Evolutionary conservation across 2,797 vertebrate species (phyloP).

Genomic region (Onychomys leucogaster): DNA sequence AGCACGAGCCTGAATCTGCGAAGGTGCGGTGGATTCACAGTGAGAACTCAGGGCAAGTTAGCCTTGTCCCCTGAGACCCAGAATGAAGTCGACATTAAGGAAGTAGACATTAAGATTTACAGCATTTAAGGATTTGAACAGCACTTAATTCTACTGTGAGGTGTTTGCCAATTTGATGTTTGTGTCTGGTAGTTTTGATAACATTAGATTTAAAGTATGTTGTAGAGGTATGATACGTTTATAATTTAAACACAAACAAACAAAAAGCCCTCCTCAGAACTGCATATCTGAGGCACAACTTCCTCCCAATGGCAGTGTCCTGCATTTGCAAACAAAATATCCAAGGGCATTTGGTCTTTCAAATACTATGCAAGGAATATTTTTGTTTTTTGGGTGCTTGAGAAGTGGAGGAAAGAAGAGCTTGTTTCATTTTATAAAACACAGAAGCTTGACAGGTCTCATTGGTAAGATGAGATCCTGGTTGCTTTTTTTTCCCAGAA

Average conservation of each 20-base stretch:
- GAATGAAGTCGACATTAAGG: background rate
- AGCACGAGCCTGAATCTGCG: background rate
- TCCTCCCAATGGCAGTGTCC: background rate
- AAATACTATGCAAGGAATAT: background rate
- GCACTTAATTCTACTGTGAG: slow-evolving; percentile 8
- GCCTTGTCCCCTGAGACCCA: background rate
- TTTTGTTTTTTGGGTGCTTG: background rate
- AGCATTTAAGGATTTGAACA: slow-evolving; percentile 7
- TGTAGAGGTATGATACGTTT: background rate
- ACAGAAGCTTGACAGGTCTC: background rate
- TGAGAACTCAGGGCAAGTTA: slow-evolving; percentile 4
- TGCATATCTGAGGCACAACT: background rate
- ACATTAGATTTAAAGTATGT: slow-evolving; percentile 41
- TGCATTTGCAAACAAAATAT: slow-evolving; percentile 15
- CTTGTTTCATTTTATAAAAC: slow-evolving; percentile 21
- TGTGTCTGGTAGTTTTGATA: slow-evolving; percentile 43
- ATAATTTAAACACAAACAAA: background rate
- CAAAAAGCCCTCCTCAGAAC: background rate
- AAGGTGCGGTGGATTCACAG: background rate
- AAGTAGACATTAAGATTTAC: slow-evolving; percentile 31
- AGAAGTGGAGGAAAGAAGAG: background rate
- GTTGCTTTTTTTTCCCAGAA: background rate
- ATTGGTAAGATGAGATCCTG: slow-evolving; percentile 32
- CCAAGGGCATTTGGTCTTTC: background rate
- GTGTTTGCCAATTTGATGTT: background rate